These are phyloP conservation scores for Chiridota heheva DNA, from an alignment of 35 echinoderm and acorn worm genomes.

Conservation along the genomic window DNA sequence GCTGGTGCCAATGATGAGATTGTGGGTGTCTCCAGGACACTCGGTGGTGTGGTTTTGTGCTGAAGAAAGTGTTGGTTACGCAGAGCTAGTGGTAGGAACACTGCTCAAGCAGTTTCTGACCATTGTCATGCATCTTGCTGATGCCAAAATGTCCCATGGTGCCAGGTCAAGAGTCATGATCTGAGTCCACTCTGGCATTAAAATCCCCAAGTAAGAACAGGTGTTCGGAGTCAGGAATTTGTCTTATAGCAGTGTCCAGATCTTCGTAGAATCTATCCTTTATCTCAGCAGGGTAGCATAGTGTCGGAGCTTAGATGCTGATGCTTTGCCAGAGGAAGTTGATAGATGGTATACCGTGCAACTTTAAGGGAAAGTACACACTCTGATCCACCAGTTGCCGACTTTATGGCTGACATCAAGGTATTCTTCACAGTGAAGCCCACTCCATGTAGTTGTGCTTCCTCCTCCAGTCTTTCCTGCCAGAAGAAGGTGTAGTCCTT, in stretches of 20 bases:
- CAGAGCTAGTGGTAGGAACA: constrained; percentile 17
- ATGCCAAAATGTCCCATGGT: background rate
- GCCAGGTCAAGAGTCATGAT: background rate
- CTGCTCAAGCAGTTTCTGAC: constrained; percentile 46
- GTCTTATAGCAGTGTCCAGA: background rate
- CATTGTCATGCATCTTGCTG: constrained; percentile 32
- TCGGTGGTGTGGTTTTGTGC: constrained; percentile 9
- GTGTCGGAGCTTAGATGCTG: too few species aligned
- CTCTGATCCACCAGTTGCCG: background rate
- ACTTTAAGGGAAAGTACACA: background rate
- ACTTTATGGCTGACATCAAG: background rate
- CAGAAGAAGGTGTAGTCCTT: constrained; percentile 42
- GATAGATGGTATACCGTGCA: too few species aligned
- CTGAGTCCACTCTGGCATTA: constrained; percentile 27
- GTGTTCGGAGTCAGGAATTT: background rate
- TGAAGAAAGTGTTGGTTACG: constrained; percentile 52
- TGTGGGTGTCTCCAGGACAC: constrained; percentile 47
- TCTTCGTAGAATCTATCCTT: constrained; percentile 37
- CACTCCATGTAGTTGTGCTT: background rate
- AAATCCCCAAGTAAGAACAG: constrained; percentile 24
- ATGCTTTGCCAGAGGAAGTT: background rate
- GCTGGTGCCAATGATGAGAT: constrained; percentile 45
- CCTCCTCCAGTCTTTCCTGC: background rate
- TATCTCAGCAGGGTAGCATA: background rate
- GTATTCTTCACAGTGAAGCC: constrained; percentile 8